phyloP scores from a whole-genome alignment of 2,888 invertebrate species.

The Arrhopalites spinosus region DNA sequence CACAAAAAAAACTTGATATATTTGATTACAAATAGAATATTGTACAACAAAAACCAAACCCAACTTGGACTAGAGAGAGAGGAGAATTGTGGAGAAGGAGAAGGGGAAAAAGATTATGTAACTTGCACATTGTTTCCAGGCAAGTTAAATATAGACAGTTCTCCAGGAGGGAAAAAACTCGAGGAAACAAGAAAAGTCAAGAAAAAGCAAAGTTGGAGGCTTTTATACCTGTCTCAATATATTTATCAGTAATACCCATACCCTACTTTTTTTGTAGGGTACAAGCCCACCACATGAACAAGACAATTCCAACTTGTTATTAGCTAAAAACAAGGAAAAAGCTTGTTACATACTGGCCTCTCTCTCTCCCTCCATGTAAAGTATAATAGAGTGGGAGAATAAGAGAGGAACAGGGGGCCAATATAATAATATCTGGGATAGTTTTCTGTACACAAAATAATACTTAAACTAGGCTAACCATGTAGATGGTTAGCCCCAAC shows the following conservation, averaged over 20 bases:
- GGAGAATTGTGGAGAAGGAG: not conserved
- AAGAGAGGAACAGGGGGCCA: too few relatives aligned
- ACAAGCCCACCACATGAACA: not conserved
- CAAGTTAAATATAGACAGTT: conserved; percentile 11
- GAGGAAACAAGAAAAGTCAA: not conserved
- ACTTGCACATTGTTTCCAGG: conserved; percentile 17
- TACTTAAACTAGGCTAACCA: too few relatives aligned
- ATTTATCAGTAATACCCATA: too few relatives aligned
- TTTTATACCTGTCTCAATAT: not conserved
- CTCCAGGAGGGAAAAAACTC: not conserved
- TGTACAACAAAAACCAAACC: not conserved
- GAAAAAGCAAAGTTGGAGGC: conserved; percentile 3
- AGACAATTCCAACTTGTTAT: conserved; percentile 21
- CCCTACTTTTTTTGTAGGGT: too few relatives aligned
- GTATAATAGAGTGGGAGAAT: too few relatives aligned
- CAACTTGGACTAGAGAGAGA: too few relatives aligned
- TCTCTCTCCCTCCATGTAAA: too few relatives aligned
- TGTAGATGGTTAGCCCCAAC: too few relatives aligned
- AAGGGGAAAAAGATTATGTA: conserved; percentile 7
- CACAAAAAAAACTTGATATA: not conserved
- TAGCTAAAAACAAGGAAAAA: conserved; percentile 4
- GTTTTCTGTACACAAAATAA: too few relatives aligned
- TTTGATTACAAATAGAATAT: not conserved
- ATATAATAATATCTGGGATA: too few relatives aligned
- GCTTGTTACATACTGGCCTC: too few relatives aligned